These are phyloP conservation scores for Microchirus variegatus DNA, from an alignment of 2,797 vertebrate genomes.

Conservation along the genomic window DNA sequence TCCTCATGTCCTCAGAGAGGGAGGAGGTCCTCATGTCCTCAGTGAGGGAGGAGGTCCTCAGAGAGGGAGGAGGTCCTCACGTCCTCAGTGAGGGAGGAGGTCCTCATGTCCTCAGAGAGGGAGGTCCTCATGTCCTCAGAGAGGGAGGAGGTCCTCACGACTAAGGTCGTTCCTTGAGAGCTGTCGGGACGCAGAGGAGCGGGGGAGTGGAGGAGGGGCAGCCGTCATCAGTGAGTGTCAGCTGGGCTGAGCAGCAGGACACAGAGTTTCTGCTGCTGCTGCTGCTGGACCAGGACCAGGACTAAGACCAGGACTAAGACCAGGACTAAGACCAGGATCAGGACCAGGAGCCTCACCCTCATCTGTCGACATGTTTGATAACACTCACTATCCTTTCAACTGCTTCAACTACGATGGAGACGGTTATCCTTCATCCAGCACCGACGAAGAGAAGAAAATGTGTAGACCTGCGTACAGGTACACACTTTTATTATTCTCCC, in stretches of 20 bases:
- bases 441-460: constrained; percentile 91
- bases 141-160: constrained; percentile 5
- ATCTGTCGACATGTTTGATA: constrained; percentile 90
- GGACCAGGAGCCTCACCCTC: too few species aligned
- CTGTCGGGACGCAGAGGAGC: constrained; percentile 35
- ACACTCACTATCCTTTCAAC: constrained; percentile 96
- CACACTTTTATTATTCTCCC: not conserved
- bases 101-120: too few species aligned
- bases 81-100: too few species aligned
- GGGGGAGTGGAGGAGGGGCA: constrained; percentile 5
- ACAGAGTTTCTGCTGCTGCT: constrained; percentile 52
- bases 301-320: constrained; percentile 4
- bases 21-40: too few species aligned
- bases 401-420: constrained; percentile 98
- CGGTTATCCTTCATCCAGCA: constrained; percentile 90
- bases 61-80: too few species aligned
- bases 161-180: constrained; percentile 20
- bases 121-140: too few species aligned
- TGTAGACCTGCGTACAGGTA: constrained; percentile 97
- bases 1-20: too few species aligned
- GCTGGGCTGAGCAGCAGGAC: constrained; percentile 59
- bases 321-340: constrained; percentile 26
- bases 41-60: too few species aligned
- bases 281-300: constrained; percentile 28
- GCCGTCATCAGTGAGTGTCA: constrained; percentile 59